A percentile compares a stretch with the other conserved stretches of the same genome.
phyloP scores from a whole-genome alignment of 2,113 vertebrate genomes.

The Planiliza haematocheilus region DNA sequence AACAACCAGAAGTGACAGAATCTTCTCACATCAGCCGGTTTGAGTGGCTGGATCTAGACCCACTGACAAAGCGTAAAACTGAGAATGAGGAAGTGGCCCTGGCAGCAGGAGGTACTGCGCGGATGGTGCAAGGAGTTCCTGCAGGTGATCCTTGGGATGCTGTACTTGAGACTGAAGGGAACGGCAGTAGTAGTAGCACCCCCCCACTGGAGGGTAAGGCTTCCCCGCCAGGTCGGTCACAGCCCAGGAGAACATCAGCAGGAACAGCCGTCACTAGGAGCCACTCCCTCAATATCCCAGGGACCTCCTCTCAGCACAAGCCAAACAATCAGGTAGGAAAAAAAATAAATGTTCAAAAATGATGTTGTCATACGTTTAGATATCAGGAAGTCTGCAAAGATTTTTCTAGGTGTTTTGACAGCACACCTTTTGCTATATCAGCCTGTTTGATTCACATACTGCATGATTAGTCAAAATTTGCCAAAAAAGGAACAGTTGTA shows the following conservation, averaged over 20 bases:
- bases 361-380: not conserved
- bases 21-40: conserved; percentile 86
- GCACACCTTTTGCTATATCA: too few relatives aligned
- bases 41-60: conserved; percentile 97
- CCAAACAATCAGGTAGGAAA: conserved; percentile 87
- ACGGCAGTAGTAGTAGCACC: conserved; percentile 58
- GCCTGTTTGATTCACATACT: too few relatives aligned
- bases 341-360: too few relatives aligned
- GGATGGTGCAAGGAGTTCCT: conserved; percentile 55
- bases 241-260: conserved; percentile 83
- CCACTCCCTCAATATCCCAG: conserved; percentile 90
- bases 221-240: conserved; percentile 39
- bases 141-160: conserved; percentile 97
- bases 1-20: conserved; percentile 70
- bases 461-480: too few relatives aligned
- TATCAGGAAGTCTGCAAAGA: not conserved
- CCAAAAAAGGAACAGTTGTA: not conserved
- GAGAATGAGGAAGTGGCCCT: conserved; percentile 82
- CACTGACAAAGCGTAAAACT: conserved; percentile 90
- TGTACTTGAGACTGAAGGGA: conserved; percentile 89
- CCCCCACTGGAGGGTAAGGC: conserved; percentile 79
- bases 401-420: too few relatives aligned
- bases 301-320: conserved; percentile 79
- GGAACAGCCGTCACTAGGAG: conserved; percentile 89
- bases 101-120: conserved; percentile 43